Evolutionary conservation across 2,797 vertebrate genomes (phyloP).

Genomic region (Acridotheres tristis): DNA sequence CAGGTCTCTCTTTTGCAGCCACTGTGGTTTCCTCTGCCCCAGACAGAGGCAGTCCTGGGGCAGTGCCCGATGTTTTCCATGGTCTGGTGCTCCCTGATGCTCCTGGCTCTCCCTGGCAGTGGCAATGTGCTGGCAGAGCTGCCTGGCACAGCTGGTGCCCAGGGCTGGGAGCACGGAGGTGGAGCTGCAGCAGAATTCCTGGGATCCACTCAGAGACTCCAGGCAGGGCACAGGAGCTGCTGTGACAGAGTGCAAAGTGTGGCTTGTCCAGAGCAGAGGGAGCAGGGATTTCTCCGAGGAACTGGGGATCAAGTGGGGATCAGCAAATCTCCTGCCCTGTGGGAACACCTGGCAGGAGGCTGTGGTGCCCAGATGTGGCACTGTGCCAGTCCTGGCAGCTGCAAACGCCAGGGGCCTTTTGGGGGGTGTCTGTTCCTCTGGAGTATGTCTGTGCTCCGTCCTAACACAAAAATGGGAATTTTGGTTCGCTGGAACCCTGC

Average conservation of each 20-base stretch:
- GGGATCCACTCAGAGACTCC: neutral
- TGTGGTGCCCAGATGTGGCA: rapidly evolving
- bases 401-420: neutral
- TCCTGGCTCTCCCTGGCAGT: neutral
- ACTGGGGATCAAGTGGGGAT: neutral
- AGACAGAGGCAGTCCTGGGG: neutral
- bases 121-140: neutral
- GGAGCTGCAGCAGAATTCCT: neutral
- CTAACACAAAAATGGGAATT: neutral
- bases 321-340: neutral
- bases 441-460: no score
- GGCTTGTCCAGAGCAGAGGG: neutral
- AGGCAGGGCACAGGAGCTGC: neutral
- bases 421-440: neutral
- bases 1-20: neutral
- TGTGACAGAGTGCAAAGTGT: neutral
- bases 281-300: no score
- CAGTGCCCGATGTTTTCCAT: rapidly evolving
- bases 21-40: neutral
- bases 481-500: neutral
- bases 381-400: neutral
- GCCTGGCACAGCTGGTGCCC: neutral
- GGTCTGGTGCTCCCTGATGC: neutral
- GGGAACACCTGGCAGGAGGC: neutral
- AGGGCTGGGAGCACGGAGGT: neutral